Evolutionary conservation across 2,797 vertebrate genomes (phyloP), one percentile per base, ranked within the genome.

Genomic region (Microctenopoma stevenorrisi): DNA sequence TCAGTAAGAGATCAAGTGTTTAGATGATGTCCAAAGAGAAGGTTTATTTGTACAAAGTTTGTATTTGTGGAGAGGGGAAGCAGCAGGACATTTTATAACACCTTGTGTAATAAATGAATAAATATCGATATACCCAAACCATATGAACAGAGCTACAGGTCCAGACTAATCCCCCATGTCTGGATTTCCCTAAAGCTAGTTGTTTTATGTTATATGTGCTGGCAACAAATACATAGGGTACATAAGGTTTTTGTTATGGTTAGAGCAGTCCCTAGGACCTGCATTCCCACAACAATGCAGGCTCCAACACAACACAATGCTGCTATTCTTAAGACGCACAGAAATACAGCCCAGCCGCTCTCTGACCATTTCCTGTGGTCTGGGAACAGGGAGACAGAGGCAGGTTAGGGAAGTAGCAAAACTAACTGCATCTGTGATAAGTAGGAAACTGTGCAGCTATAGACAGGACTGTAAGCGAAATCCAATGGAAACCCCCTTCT

Each of bases 311-410:
- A 79, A 88, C 84, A 93, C 92, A 93, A 93, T 93, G 89, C 88
- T 66, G 86, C 90, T 92, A 91, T 91, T 92, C 90, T 92, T 90
- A 76, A 88, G 86, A 88, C 68, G 5, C 77, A 83, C 85, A 83
- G 69, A 87, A 89, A 87, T 86, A 85, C 87, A 86, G 81, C 74
- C 77, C 13, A 56, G 77, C 76, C 46, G 57, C 83, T 87, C 71
- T 86, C 79, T 77, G 78, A 81, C 60, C 73, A 83, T 90, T 92
- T 93, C 91, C 90, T 92, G 90, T 69, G 73, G 83, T 83, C 81
- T 89, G 90, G 88, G 87, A 89, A 89, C 37, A 14, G 64, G 59
- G 49, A 61, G 61, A 68, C 74, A 61, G 71, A 76, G 75, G 71
- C 61, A 64, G 69, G 64, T 79, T 66, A 66, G 72, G 68, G 77